Evolutionary conservation across 2,888 invertebrate species (phyloP), one percentile per base, ranked within the genome.

Genomic region (Andrena praecox): DNA sequence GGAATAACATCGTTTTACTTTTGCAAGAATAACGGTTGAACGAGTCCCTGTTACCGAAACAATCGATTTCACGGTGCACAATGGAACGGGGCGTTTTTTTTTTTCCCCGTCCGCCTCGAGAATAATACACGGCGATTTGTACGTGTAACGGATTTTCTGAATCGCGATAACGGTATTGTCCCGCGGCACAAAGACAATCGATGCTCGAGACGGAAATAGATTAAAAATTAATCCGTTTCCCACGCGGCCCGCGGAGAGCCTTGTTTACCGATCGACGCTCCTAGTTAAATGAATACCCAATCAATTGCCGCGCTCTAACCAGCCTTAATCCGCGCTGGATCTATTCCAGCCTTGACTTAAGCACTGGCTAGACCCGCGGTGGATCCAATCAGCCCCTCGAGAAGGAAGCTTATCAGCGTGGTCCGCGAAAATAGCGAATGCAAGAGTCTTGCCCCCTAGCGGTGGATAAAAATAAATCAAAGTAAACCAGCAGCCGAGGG

Each of bases 161-260:
- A 60, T 70, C 33, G 33, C 62, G 62, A 62, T 48, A 48, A 50
- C 60, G 42, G 27, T 8, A 70, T 70, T 70, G 60, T 70, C 8
- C 48, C n/a, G 12, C 8, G 7, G 31, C 20, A 70, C 62, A 75
- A 75, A 59, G n/a, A 27, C 48, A 48, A 33, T 31, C 31, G 48
- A 24, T 59, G 67, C 52, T 48, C n/a, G 8, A 29, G 68, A 50
- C 74, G 12, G 31, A 50, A 74, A 67, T 50, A 60, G 68, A 75
- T 68, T 60, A 75, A 75, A 68, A 75, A 75, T 68, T 75, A 63
- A 71, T 71, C 48, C 63, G 16, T 16, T 35, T 8, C 8, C 54
- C 48, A 31, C 16, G 50, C 16, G 54, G 31, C 27, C 54, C 31
- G 12, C 8, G 64, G 64, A 29, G 8, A 29, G 64, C 54, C 33